Evolutionary conservation across 2,888 invertebrate species (phyloP), one percentile per base, ranked within the genome.

Genomic region (Volucella inanis): DNA sequence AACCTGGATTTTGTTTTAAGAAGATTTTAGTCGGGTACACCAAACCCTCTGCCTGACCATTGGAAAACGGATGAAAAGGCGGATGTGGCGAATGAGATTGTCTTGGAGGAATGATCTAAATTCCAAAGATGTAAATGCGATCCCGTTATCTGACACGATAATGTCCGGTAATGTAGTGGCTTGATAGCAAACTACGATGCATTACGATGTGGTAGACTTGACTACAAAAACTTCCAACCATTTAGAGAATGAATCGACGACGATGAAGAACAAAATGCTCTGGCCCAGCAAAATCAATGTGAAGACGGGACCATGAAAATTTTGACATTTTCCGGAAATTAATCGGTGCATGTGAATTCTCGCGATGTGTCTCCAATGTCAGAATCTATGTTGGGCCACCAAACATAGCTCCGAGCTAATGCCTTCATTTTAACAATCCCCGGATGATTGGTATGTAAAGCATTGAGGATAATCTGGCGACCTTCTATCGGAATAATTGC

Each of bases 71-170:
- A 39, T 79, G 74, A 52, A 79, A 75, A 1, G 52, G 65, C 68
- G 70, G 12, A 79, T 78, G n/a, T 78, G 83, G 6, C 83, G 68
- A 39, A 78, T 68, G 1, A 71, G 14, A 59, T 77, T 82, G 50
- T 47, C 39, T 49, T 65, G 38, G n/a, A 61, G 4, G 43, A 62
- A 78, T 1, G 18, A 39, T 8, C 43, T 50, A 22, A 79, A 77
- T 18, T 77, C 86, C 12, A 59, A 68, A n/a, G 81, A 81, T 14
- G 78, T 78, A 31, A 80, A 85, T 10, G 67, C 74, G 3, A 76
- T 76, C 9, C 81, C 74, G 39, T 81, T 78, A 18, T 72, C 75
- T 0, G 71, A 76, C 12, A 68, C 79, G 55, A 76, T 71, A 11
- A 41, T 45, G 55, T 76, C 85, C 8, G 74, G 64, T 4, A 75